Percentiles rank a stretch among this genome's conserved stretches.
Conservation (phyloP, 2,113 vertebrate species). For the Eclectus roratus region DNA sequence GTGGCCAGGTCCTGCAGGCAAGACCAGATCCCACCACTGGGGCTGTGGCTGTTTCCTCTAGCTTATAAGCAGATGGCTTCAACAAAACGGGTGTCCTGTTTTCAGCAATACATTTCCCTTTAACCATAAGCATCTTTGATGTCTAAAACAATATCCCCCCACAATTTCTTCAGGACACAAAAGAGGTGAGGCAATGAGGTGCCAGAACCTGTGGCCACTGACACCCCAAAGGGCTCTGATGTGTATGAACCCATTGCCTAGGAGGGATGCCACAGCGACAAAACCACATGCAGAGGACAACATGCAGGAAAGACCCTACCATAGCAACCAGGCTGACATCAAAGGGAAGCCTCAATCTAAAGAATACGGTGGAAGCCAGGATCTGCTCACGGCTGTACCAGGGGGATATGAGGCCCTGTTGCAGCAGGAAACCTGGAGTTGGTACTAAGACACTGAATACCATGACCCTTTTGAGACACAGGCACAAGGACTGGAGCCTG, state of each 20-base stretch:
- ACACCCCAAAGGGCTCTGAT: neutral
- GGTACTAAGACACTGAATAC: neutral
- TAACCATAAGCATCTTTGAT: neutral
- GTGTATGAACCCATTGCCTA: neutral
- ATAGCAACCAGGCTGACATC: neutral
- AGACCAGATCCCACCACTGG: neutral
- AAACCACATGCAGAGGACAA: neutral
- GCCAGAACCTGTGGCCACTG: rapidly evolving
- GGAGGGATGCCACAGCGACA: neutral
- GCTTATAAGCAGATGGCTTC: neutral
- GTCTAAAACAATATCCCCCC: neutral
- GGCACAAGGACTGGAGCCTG: neutral
- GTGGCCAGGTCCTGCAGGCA: neutral
- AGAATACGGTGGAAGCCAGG: neutral
- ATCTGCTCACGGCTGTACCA: rapidly evolving
- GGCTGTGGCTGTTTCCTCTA: neutral
- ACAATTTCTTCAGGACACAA: neutral
- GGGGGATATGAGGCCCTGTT: neutral
- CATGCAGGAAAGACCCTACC: rapidly evolving
- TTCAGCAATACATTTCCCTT: neutral
- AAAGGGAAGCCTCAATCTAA: neutral
- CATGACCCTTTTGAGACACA: neutral
- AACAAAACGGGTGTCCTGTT: neutral
- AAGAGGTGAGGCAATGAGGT: neutral
- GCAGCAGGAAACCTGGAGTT: neutral